These are phyloP conservation scores for Bryconaethiops microstoma DNA, from an alignment of 2,797 vertebrate genomes.

Conservation along the genomic window DNA sequence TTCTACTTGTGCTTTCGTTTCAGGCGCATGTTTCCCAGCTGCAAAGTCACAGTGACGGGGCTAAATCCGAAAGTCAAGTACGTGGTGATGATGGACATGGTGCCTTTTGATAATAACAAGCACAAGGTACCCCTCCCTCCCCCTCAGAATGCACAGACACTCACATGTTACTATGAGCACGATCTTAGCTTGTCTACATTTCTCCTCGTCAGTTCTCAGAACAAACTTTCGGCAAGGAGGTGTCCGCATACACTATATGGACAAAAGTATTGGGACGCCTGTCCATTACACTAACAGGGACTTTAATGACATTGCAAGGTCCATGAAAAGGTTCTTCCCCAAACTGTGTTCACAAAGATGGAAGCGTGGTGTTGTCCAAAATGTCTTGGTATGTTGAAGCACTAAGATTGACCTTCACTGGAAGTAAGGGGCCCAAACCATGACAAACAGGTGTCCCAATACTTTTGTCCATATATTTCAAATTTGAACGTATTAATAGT, in stretches of 20 bases:
- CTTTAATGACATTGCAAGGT: too few relatives aligned
- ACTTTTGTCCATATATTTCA: neutral
- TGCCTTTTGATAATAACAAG: slow-evolving; percentile 63
- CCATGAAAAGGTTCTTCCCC: too few relatives aligned
- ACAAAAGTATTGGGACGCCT: too few relatives aligned
- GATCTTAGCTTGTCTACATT: neutral
- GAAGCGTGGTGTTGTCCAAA: too few relatives aligned
- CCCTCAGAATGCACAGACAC: neutral
- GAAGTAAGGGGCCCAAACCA: too few relatives aligned
- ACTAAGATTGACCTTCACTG: too few relatives aligned
- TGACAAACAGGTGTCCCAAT: neutral
- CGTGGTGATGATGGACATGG: slow-evolving; percentile 66
- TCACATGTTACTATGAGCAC: neutral
- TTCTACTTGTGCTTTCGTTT: slow-evolving; percentile 26
- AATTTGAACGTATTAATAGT: too few relatives aligned
- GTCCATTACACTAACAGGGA: too few relatives aligned
- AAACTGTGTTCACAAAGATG: too few relatives aligned
- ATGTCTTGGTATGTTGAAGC: too few relatives aligned
- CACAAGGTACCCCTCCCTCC: slow-evolving; percentile 59
- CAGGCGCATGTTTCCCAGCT: slow-evolving; percentile 64
- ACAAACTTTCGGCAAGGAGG: neutral
- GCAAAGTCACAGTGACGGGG: slow-evolving; percentile 62
- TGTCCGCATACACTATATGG: too few relatives aligned
- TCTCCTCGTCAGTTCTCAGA: neutral
- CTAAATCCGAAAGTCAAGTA: slow-evolving; percentile 63